phyloP scores from a whole-genome alignment of 2,113 vertebrate species.

The Burhinus oedicnemus region DNA sequence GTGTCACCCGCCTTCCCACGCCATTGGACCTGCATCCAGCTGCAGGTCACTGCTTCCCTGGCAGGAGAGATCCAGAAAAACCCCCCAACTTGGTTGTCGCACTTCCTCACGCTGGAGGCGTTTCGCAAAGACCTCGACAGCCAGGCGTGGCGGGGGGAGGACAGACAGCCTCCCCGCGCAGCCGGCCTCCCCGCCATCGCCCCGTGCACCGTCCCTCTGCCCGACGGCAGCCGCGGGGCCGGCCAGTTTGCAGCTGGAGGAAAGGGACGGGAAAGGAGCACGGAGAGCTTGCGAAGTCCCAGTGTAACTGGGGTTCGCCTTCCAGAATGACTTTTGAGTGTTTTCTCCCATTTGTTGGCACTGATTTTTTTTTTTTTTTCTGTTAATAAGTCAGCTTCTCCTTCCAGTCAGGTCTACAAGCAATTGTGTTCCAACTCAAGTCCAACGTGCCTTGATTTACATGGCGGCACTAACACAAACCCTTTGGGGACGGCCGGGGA shows the following conservation, averaged over 20 bases:
- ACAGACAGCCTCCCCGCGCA: background rate
- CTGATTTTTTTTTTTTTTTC: too few species aligned
- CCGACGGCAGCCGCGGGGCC: background rate
- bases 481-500: background rate
- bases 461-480: background rate
- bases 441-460: background rate
- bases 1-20: background rate
- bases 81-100: background rate
- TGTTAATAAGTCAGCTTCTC: background rate
- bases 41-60: background rate
- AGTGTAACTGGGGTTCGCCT: background rate
- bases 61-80: background rate
- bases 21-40: background rate
- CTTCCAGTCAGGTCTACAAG: background rate
- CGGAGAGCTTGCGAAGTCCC: background rate
- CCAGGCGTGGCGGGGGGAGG: background rate
- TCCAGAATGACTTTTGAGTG: background rate
- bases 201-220: accelerated
- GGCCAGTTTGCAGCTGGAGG: background rate
- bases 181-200: too few species aligned
- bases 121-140: background rate
- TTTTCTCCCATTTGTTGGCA: background rate
- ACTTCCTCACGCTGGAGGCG: background rate
- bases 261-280: background rate
- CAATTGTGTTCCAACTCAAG: background rate